Evolutionary conservation across 2,888 invertebrate species (phyloP), one percentile per base, ranked within the genome.

Genomic region (Drosophila villosipedis): DNA sequence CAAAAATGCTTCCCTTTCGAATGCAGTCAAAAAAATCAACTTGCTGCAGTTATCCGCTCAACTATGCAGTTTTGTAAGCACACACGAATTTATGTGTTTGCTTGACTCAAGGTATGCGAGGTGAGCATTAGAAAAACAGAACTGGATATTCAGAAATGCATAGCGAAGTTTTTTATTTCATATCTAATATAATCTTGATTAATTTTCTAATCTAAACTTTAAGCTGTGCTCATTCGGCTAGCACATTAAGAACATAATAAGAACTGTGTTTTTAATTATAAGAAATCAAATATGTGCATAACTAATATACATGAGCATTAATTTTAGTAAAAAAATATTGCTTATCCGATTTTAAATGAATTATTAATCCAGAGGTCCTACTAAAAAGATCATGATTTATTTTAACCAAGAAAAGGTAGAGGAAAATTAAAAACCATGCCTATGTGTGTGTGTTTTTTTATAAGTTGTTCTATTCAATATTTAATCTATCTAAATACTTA

Each of bases 1-100:
- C n/a, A 61, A 22, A 79, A 75, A 72, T 72, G 73, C 73, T 76
- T 69, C 64, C 63, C 64, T 64, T 64, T 57, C 53, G 68, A 57
- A 57, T 55, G 60, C 58, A 37, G 60, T 47, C 67, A 49, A 67
- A 78, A 68, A 67, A 66, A 58, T 61, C 69, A 76, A 76, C 78
- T 50, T 39, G 58, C 74, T 60, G 67, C 71, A 68, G 71, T 70
- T 80, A 69, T 78, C 60, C 63, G 73, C 66, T 60, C 59, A 66
- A 55, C 68, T 63, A 62, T 66, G 57, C 66, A 66, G 66, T 61
- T 63, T 55, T 65, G 6, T 59, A 49, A 53, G 43, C 64, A 65
- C 54, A 58, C 41, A 52, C 63, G 50, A 63, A 59, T 65, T 67
- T 74, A 43, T 47, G 30, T 77, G 55, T 35, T 39, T 19, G 22